phyloP scores from a whole-genome alignment of 2,888 invertebrate genomes.

The Ectropis crepuscularia region DNA sequence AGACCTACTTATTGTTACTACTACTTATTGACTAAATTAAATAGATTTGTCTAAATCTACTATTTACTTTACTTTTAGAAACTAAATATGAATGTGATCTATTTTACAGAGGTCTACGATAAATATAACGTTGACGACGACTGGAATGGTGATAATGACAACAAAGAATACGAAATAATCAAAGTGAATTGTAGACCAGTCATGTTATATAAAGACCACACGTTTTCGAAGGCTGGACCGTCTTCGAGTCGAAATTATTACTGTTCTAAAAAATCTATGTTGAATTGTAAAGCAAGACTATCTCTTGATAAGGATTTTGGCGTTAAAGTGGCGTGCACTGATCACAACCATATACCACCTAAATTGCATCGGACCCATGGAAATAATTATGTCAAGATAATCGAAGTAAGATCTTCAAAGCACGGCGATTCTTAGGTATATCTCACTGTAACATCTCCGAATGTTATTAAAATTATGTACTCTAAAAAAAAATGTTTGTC shows the following conservation, averaged over 20 bases:
- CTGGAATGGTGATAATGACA: background rate
- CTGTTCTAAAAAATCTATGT: constrained; percentile 2
- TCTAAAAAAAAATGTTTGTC: no score
- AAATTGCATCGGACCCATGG: background rate
- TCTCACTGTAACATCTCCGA: no score
- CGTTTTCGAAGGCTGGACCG: background rate
- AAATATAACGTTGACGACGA: background rate
- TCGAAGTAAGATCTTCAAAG: background rate
- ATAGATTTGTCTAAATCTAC: no score
- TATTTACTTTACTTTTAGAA: no score
- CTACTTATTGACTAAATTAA: no score
- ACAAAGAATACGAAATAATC: background rate
- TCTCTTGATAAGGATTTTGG: background rate
- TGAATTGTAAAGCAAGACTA: background rate
- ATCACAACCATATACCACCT: background rate
- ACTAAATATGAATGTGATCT: no score
- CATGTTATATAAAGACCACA: background rate
- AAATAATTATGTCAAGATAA: background rate
- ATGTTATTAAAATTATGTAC: no score
- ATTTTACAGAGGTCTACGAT: constrained; percentile 8
- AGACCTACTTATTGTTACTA: no score
- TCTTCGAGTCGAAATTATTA: background rate
- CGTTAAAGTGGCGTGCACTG: background rate
- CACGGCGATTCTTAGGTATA: no score
- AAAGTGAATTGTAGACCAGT: background rate